These are phyloP conservation scores for Hemithea aestivaria DNA, from an alignment of 2,888 invertebrate genomes.

Conservation along the genomic window DNA sequence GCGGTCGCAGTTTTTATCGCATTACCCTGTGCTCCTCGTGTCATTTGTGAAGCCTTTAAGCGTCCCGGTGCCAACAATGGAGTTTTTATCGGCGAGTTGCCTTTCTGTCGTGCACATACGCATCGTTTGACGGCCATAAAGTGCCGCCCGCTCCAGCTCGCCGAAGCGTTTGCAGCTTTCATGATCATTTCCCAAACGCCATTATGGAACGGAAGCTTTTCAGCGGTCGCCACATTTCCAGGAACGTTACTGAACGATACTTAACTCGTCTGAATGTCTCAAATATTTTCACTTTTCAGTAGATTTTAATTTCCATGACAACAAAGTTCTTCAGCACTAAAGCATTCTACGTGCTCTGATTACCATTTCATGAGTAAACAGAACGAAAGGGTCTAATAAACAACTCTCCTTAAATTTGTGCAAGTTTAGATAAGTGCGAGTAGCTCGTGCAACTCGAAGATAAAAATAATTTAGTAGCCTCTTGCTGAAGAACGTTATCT, in stretches of 20 bases:
- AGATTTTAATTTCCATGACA: not conserved
- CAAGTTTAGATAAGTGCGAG: slow-evolving; percentile 40
- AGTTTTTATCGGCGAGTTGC: slow-evolving; percentile 63
- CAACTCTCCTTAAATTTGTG: slow-evolving; percentile 29
- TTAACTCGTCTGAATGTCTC: too few relatives aligned
- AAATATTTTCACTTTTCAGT: not conserved
- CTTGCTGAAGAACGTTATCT: slow-evolving; percentile 54
- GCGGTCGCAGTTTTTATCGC: slow-evolving; percentile 63
- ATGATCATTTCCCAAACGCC: slow-evolving; percentile 33
- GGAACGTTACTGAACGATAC: not conserved
- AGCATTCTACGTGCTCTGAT: slow-evolving; percentile 15
- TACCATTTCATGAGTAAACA: slow-evolving; percentile 16
- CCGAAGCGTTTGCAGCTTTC: slow-evolving; percentile 45
- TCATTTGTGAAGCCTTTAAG: slow-evolving; percentile 64
- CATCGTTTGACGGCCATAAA: slow-evolving; percentile 63
- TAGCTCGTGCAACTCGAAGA: slow-evolving; percentile 48
- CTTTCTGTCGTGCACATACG: slow-evolving; percentile 55
- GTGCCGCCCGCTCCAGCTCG: slow-evolving; percentile 44
- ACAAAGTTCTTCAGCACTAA: not conserved
- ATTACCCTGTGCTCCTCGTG: slow-evolving; percentile 52
- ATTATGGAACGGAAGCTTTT: slow-evolving; percentile 15
- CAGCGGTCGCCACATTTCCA: slow-evolving; percentile 31
- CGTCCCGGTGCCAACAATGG: slow-evolving; percentile 62
- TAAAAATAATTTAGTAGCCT: slow-evolving; percentile 66
- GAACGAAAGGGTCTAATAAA: slow-evolving; percentile 23